Percentiles rank a stretch among this genome's conserved stretches.
Evolutionary conservation across 2,888 invertebrate species (phyloP).

Genomic region (Adelphocoris suturalis): DNA sequence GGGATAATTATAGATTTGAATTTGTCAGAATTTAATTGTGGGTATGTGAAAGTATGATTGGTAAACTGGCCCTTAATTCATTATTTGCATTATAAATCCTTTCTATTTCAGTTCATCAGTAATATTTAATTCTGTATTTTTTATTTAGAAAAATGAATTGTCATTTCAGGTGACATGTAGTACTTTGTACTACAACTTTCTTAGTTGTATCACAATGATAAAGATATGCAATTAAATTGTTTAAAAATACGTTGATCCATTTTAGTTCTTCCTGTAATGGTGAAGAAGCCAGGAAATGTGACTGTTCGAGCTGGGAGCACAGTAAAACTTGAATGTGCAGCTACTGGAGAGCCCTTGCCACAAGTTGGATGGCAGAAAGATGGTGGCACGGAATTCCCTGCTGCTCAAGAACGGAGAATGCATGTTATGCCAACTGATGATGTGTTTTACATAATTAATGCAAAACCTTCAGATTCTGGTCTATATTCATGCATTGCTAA

Average conservation of each 20-base stretch:
- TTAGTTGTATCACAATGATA: no score
- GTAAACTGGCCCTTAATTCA: no score
- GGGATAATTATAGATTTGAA: no score
- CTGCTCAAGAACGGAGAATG: slow-evolving; percentile 94
- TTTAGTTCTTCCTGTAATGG: slow-evolving; percentile 90
- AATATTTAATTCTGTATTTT: no score
- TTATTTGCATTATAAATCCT: no score
- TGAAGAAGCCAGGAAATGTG: slow-evolving; percentile 90
- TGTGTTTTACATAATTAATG: slow-evolving; percentile 94
- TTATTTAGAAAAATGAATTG: no score
- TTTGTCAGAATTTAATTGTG: no score
- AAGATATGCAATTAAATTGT: no score
- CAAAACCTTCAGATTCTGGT: slow-evolving; percentile 93
- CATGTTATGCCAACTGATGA: slow-evolving; percentile 95
- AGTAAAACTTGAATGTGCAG: slow-evolving; percentile 94
- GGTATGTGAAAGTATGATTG: no score
- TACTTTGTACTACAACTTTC: no score
- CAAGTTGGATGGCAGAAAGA: slow-evolving; percentile 95
- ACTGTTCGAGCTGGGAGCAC: slow-evolving; percentile 91
- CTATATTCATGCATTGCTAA: slow-evolving; percentile 95
- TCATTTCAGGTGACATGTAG: no score
- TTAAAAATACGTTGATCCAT: neutral
- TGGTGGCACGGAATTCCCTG: slow-evolving; percentile 96
- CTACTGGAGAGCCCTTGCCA: slow-evolving; percentile 92
- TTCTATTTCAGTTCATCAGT: no score